Evolutionary conservation across 2,888 invertebrate species (phyloP), one percentile per base, ranked within the genome.

Genomic region (Priocnemis perturbator): DNA sequence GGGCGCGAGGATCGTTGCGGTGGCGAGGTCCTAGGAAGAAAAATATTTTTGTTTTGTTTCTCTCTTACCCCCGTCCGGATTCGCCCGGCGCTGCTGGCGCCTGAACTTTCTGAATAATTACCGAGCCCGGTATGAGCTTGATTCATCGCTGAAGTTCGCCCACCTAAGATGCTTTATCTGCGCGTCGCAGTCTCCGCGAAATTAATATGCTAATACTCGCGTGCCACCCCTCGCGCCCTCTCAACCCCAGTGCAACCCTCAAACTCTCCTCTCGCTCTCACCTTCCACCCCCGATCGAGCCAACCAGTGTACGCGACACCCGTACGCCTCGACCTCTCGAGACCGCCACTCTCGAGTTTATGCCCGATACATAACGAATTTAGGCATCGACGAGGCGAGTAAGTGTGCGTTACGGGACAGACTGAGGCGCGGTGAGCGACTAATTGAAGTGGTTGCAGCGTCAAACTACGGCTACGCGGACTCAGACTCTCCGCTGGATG

Each of bases 111-210:
- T 86, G 87, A 88, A 88, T 88, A 88, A 88, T 88, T 87, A 86
- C 83, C 79, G 60, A 44, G 20, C 44, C 44, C 78, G 83, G 82
- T 83, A 85, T 86, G 88, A 88, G 88, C 88, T 87, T 88, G 88
- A 88, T 88, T 88, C 87, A 88, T 87, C 86, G 86, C 87, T 82
- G 81, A 88, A 88, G 86, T 88, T 88, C 84, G 83, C 86, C 80
- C 85, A 86, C 87, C 83, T 88, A 88, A 88, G 88, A 88, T 88
- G 87, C 87, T 88, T 88, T 88, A 88, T 88, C 88, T 88, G 84
- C 86, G 85, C 83, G 79, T 84, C 87, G 86, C 87, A 88, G 86
- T 87, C 87, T 86, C 85, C 79, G 81, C 79, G 85, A 86, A 88
- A 88, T 88, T 88, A 88, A 88, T 88, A 88, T 88, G 88, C 87